Base-by-base conservation (phyloP, 2,797 vertebrate species). In the Hypotaenidia okinawae region DNA sequence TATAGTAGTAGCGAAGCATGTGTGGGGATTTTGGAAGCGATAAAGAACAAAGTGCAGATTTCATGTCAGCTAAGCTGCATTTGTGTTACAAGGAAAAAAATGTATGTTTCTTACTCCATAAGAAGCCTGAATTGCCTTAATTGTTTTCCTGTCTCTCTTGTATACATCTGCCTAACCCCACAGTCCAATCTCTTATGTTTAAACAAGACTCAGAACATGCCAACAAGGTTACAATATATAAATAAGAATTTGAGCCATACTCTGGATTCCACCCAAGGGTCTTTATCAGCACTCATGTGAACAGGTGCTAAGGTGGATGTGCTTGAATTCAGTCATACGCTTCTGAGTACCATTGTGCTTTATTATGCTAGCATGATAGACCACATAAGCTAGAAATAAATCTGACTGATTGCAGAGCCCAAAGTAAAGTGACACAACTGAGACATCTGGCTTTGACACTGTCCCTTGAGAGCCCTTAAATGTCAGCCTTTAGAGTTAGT, bases 1-100 rank as follows among this genome's bases (percentile, higher is more conserved):
- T 11, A n/a, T 6, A 41, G 9, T 1, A 35, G 24, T 21, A 14
- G 7, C 47, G 37, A 51, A 57, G 16, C 3, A 0, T 8, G 5
- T 1, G 2, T 35, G 14, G 6, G 8, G 13, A n/a, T 66, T 64
- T 77, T 13, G 24, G 28, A 84, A 84, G 14, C 45, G 84, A 75
- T 11, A 70, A 45, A 63, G 51, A 33, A 51, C 16, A 22, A 61
- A 39, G 7, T 11, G 21, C 33, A 49, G 41, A 10, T 33, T 62
- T 75, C 30, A 37, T 4, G 7, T 54, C 32, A 64, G 4, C 30
- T 75, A 21, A 55, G 10, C 24, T 49, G 35, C 5, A 12, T 43
- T 57, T 67, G 7, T 64, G 19, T 22, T 62, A 13, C 41, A 49
- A 62, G 7, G 2, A 69, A 92, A 90, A 91, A 90, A 92, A 43